These are phyloP conservation scores for Portunus trituberculatus DNA, from an alignment of 1,140 invertebrate species.

Conservation along the genomic window DNA sequence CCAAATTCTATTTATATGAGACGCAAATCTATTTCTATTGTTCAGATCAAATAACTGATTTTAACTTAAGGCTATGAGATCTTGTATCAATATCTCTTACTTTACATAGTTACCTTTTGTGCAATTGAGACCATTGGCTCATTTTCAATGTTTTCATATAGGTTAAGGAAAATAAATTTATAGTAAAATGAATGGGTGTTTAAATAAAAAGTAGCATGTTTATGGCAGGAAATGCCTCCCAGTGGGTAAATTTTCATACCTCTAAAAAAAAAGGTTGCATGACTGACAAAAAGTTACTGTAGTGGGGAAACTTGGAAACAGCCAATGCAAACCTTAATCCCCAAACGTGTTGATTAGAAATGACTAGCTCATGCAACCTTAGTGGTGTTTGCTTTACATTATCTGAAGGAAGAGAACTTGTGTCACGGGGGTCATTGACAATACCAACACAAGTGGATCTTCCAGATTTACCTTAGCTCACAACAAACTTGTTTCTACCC, in stretches of 20 bases:
- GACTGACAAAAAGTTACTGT: conserved; percentile 62
- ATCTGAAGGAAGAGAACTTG: conserved; percentile 54
- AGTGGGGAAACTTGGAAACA: conserved; percentile 44
- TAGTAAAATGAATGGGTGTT: conserved; percentile 73
- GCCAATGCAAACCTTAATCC: conserved; percentile 29
- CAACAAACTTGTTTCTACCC: conserved; percentile 60
- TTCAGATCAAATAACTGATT: conserved; percentile 73
- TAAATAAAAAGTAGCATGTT: conserved; percentile 69
- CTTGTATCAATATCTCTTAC: conserved; percentile 76
- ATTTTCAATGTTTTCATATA: conserved; percentile 72
- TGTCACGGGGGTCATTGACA: conserved; percentile 55
- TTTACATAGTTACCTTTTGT: conserved; percentile 54
- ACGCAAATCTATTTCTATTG: conserved; percentile 45
- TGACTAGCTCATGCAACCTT: conserved; percentile 68
- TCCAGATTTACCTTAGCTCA: conserved; percentile 60
- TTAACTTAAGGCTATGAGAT: conserved; percentile 74
- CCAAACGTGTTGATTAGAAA: conserved; percentile 26
- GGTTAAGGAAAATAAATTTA: conserved; percentile 76
- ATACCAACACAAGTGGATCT: conserved; percentile 48
- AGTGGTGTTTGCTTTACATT: conserved; percentile 65
- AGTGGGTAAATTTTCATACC: conserved; percentile 65
- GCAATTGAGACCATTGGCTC: conserved; percentile 73
- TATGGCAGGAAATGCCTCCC: conserved; percentile 62
- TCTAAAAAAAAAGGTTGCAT: conserved; percentile 68
- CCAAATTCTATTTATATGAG: conserved; percentile 63